Conservation (phyloP, 92 coral and sea anemone species). For the Palythoa caribaeorum region DNA sequence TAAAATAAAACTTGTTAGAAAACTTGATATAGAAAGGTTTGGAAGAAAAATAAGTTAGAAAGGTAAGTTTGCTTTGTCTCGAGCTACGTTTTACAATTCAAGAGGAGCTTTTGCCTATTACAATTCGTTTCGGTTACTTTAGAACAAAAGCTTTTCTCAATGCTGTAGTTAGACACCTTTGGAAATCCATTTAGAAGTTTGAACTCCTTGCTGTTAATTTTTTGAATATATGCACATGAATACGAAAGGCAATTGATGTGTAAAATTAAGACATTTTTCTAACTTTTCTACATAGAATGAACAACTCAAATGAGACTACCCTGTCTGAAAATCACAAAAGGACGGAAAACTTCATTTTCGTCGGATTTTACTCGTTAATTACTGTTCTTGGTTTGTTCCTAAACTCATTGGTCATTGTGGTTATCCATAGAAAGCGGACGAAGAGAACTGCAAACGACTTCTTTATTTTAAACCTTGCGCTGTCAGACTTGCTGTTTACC, state of each 20-base stretch:
- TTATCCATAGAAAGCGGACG: constrained; percentile 22
- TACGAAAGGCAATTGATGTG: not conserved
- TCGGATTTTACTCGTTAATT: constrained; percentile 26
- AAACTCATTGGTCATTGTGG: constrained; percentile 26
- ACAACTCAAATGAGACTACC: constrained; percentile 4
- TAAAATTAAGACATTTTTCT: not conserved
- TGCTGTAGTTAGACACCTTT: constrained; percentile 17
- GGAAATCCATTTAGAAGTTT: not conserved
- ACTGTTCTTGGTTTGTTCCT: constrained; percentile 31
- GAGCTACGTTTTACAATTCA: not conserved
- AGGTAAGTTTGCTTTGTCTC: not conserved
- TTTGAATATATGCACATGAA: not conserved
- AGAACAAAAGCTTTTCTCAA: not conserved
- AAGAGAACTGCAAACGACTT: constrained; percentile 41
- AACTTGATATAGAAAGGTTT: not conserved
- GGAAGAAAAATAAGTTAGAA: not conserved
- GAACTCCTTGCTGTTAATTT: not conserved
- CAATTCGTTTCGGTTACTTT: not conserved
- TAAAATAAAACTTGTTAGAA: not conserved
- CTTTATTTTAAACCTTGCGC: constrained; percentile 36
- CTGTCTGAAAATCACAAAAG: not conserved
- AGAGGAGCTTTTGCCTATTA: not conserved
- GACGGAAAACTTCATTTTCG: constrained; percentile 33
- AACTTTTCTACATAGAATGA: not conserved
- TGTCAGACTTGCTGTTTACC: constrained; percentile 26